Evolutionary conservation across 2,113 vertebrate genomes (phyloP).

Genomic region (Cervus canadensis): DNA sequence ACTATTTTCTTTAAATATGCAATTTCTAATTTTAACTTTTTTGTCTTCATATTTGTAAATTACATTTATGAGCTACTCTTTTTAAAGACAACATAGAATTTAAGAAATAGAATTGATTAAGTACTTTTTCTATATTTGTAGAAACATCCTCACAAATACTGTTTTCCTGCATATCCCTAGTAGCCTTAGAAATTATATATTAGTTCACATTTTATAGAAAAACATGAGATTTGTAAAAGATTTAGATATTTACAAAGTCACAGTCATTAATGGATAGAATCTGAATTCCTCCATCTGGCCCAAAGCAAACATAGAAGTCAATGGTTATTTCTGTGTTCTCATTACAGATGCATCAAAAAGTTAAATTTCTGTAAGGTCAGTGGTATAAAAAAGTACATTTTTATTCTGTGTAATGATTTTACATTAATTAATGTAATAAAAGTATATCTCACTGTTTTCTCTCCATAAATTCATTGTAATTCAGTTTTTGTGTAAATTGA

Average conservation of each 20-base stretch:
- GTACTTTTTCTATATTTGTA: neutral
- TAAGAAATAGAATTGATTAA: neutral
- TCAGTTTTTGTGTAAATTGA: neutral
- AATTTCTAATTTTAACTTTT: constrained; percentile 15
- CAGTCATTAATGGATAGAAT: neutral
- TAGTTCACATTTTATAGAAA: neutral
- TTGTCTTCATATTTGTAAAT: neutral
- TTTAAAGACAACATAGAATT: neutral
- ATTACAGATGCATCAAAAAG: neutral
- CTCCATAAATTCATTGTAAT: neutral
- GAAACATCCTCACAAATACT: neutral
- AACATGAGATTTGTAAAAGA: neutral
- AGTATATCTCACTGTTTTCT: neutral
- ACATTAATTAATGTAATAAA: neutral
- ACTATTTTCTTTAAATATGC: neutral
- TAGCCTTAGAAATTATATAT: neutral
- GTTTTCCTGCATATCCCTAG: neutral
- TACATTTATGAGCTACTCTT: neutral
- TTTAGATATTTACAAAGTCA: neutral
- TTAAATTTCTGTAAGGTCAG: neutral
- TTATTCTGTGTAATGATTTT: neutral
- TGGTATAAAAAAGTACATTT: neutral
- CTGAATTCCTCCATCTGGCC: neutral
- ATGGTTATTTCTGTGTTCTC: neutral
- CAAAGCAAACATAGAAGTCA: neutral